Conservation (phyloP, 1,140 invertebrate species). For the Lepidurus packardi region DNA sequence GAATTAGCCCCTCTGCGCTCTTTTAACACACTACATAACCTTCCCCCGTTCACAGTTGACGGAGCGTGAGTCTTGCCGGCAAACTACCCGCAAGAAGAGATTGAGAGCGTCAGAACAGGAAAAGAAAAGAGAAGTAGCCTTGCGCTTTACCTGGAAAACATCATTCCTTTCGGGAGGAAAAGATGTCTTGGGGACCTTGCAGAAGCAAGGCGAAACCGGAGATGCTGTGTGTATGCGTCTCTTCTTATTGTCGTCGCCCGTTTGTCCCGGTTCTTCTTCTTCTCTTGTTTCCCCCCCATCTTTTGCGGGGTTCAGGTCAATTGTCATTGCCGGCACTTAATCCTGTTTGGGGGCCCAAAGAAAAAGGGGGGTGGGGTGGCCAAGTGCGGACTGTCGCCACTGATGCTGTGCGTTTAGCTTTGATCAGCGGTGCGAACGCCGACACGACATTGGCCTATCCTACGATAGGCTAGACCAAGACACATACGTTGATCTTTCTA, state of each 20-base stretch:
- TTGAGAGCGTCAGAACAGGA: not conserved
- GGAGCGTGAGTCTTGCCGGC: not conserved
- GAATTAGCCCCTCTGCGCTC: not conserved
- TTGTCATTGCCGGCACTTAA: constrained; percentile 21
- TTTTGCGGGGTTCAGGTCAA: constrained; percentile 7
- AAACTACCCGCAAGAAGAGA: not conserved
- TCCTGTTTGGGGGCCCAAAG: not conserved
- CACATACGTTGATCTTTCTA: not conserved
- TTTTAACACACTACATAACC: constrained; percentile 6
- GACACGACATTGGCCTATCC: not conserved
- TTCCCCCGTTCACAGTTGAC: not conserved
- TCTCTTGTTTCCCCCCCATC: not conserved
- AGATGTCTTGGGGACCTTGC: not conserved
- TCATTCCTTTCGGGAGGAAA: not conserved
- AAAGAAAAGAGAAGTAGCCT: not conserved
- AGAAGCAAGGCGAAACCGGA: not conserved
- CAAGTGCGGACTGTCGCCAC: constrained; percentile 15
- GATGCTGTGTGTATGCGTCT: not conserved
- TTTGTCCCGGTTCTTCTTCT: too few species aligned
- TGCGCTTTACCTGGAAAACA: not conserved
- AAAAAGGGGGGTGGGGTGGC: too few species aligned
- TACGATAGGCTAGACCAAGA: not conserved
- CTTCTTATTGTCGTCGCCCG: not conserved
- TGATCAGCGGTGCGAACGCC: constrained; percentile 13
- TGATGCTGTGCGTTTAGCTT: constrained; percentile 18